Percentiles rank a stretch among this genome's conserved stretches.
Conservation (phyloP, 2,888 invertebrate genomes). For the Cerceris ruficornis region DNA sequence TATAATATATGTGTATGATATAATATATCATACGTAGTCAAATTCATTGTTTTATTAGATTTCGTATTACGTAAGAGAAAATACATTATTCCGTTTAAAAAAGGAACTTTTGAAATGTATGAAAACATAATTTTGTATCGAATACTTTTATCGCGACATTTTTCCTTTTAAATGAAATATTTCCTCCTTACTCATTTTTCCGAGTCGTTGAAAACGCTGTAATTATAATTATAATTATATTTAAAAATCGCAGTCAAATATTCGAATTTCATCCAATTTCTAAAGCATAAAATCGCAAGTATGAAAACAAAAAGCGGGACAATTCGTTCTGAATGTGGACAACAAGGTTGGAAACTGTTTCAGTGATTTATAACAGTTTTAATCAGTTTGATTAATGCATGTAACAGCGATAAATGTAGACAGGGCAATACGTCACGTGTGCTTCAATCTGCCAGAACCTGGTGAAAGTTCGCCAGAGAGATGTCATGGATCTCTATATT, state of each 20-base stretch:
- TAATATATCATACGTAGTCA: too few relatives aligned
- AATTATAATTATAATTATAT: too few relatives aligned
- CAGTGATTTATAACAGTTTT: slow-evolving; percentile 52
- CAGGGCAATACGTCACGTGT: slow-evolving; percentile 33
- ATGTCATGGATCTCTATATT: slow-evolving; percentile 10
- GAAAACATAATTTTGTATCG: too few relatives aligned
- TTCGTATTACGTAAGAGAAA: too few relatives aligned
- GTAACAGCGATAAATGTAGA: slow-evolving; percentile 52
- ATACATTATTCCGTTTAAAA: too few relatives aligned
- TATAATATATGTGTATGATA: too few relatives aligned
- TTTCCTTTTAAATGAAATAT: too few relatives aligned
- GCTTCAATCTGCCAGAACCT: slow-evolving; percentile 48
- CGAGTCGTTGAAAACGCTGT: too few relatives aligned
- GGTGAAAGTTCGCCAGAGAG: slow-evolving; percentile 23
- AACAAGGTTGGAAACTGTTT: slow-evolving; percentile 50
- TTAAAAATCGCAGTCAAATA: not conserved
- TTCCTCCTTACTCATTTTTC: too few relatives aligned
- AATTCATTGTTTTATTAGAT: too few relatives aligned
- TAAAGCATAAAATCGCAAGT: slow-evolving; percentile 25
- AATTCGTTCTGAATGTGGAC: slow-evolving; percentile 53
- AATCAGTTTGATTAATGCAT: slow-evolving; percentile 57
- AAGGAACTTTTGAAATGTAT: too few relatives aligned
- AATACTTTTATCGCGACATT: too few relatives aligned
- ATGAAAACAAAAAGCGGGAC: slow-evolving; percentile 48
- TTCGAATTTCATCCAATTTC: not conserved